Conservation (phyloP, 30 jellyfish, hydroid and myxozoan genomes). For the Sanderia malayensis region DNA sequence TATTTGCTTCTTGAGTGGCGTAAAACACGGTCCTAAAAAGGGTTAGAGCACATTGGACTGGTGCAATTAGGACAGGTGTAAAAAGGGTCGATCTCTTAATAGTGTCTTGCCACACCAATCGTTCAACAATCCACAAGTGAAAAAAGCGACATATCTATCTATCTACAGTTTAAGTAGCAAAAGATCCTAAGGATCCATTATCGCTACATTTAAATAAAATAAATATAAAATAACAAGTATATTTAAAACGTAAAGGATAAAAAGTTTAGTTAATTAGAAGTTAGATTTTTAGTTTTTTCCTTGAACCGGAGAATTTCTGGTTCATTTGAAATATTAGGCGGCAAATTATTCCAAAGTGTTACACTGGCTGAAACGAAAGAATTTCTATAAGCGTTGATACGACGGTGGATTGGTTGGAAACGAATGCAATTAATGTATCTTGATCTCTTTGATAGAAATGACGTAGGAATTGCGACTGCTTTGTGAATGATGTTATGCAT, state of each 20-base stretch:
- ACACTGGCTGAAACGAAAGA: not conserved
- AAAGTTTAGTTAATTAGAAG: not conserved
- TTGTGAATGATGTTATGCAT: not conserved
- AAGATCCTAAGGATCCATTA: constrained; percentile 3
- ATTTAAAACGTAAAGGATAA: not conserved
- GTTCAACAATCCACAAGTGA: no score
- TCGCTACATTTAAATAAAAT: not conserved
- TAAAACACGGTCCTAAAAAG: no score
- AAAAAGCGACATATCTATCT: no score
- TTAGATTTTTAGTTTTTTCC: not conserved
- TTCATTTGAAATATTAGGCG: not conserved
- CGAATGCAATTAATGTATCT: not conserved
- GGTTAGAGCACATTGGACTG: no score
- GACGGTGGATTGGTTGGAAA: constrained; percentile 8
- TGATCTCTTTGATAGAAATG: constrained; percentile 7
- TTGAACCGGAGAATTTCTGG: constrained; percentile 1
- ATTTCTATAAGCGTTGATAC: constrained; percentile 2
- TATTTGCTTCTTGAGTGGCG: no score
- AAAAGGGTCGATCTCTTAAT: no score
- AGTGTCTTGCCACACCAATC: no score
- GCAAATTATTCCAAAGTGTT: not conserved
- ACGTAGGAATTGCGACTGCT: constrained; percentile 12
- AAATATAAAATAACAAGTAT: not conserved
- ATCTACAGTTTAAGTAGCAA: not conserved
- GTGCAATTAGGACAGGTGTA: no score